Percentiles rank a stretch among this genome's conserved stretches.
phyloP scores from a whole-genome alignment of 1,140 invertebrate species.

The Papilio aristodemus region DNA sequence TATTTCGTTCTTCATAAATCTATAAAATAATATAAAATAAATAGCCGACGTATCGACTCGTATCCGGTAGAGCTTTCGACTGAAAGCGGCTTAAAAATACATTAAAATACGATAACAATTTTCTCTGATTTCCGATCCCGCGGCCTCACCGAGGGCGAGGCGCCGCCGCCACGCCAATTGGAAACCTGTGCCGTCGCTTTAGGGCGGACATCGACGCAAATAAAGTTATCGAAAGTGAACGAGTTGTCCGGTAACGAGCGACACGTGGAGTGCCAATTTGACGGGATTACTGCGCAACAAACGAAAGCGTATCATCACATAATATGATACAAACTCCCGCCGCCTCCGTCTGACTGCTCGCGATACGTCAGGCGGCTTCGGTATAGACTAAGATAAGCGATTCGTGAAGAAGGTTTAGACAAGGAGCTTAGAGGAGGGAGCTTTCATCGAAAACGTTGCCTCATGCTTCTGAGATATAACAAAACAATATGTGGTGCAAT shows the following conservation, averaged over 20 bases:
- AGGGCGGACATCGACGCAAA: neutral
- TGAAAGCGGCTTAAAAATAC: slow-evolving; percentile 14
- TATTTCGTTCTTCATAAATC: too few species aligned
- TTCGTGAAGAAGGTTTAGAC: too few species aligned
- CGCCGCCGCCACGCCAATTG: neutral
- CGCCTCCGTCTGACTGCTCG: too few species aligned
- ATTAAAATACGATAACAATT: slow-evolving; percentile 18
- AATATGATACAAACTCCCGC: too few species aligned
- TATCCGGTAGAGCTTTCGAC: neutral
- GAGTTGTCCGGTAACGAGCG: slow-evolving; percentile 28
- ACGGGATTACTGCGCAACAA: slow-evolving; percentile 42
- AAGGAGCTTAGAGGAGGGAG: too few species aligned
- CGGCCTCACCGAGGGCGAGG: neutral
- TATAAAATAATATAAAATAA: too few species aligned
- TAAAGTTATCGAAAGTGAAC: neutral
- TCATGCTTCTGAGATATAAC: too few species aligned
- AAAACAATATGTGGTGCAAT: too few species aligned
- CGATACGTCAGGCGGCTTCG: too few species aligned
- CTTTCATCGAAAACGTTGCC: too few species aligned
- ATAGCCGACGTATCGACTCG: too few species aligned
- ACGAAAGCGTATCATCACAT: neutral
- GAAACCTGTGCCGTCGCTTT: neutral
- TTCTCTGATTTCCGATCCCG: neutral
- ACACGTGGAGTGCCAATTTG: slow-evolving; percentile 51
- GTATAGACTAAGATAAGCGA: too few species aligned